A percentile compares a stretch with the other conserved stretches of the same genome.
Evolutionary conservation across 2,888 invertebrate genomes (phyloP).

Genomic region (Nasonia oneida): DNA sequence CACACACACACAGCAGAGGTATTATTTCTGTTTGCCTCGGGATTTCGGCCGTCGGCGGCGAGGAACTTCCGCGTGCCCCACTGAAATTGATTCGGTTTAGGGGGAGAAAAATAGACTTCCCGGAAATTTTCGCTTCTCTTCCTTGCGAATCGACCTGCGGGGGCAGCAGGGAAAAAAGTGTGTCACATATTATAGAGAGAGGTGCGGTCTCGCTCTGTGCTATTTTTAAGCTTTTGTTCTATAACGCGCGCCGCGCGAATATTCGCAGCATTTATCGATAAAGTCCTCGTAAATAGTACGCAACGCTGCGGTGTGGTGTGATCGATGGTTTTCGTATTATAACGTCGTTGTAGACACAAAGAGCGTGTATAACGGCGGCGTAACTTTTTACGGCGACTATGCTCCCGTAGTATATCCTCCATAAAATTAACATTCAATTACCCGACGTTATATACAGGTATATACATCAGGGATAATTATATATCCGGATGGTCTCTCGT

Average conservation of each 20-base stretch:
- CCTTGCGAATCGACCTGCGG: background rate
- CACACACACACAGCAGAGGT: background rate
- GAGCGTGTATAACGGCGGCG: constrained; percentile 16
- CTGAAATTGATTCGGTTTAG: constrained; percentile 23
- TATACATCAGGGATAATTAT: background rate
- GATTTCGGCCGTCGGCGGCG: background rate
- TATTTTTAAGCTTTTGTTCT: no score
- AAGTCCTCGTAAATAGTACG: no score
- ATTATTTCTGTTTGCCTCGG: constrained; percentile 12
- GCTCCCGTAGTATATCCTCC: constrained; percentile 29
- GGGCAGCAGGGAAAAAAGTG: background rate
- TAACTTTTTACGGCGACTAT: constrained; percentile 23
- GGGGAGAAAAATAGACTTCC: background rate
- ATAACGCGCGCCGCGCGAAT: background rate
- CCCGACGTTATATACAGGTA: background rate
- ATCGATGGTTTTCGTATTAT: background rate
- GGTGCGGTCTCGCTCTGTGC: no score
- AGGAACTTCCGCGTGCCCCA: background rate
- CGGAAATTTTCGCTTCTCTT: background rate
- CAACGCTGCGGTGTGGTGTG: no score
- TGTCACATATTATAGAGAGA: no score
- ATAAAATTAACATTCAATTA: constrained; percentile 51
- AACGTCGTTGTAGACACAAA: background rate
- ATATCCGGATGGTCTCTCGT: background rate
- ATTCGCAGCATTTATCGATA: no score